phyloP scores from a whole-genome alignment of 2,113 vertebrate genomes.

The Nothoprocta perdicaria region DNA sequence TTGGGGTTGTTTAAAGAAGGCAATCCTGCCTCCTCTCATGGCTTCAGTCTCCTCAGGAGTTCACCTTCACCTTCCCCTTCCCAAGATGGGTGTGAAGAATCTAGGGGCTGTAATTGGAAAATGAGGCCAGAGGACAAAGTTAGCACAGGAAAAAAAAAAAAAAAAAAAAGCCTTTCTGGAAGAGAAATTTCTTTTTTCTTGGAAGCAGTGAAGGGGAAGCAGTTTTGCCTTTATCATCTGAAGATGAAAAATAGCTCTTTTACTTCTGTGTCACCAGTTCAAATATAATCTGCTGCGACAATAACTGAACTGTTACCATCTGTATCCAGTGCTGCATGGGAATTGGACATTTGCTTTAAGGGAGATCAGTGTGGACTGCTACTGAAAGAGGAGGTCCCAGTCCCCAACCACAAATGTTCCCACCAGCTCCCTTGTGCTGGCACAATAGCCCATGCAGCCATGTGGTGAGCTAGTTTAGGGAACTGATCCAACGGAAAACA shows the following conservation, averaged over 20 bases:
- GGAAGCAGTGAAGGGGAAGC: neutral
- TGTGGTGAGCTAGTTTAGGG: constrained; percentile 44
- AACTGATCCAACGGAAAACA: constrained; percentile 45
- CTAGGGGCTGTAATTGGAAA: neutral
- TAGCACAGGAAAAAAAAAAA: neutral
- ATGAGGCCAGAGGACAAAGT: neutral
- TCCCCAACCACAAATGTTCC: neutral
- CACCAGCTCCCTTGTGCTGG: constrained; percentile 8
- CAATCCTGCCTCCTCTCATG: neutral
- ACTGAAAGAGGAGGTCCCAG: constrained; percentile 6
- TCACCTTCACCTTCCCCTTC: neutral
- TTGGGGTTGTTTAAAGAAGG: neutral
- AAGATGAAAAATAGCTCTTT: neutral
- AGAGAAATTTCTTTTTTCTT: neutral
- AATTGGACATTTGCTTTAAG: neutral
- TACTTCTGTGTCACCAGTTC: neutral
- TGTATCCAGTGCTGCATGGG: neutral
- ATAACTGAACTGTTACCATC: neutral
- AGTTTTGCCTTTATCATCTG: neutral
- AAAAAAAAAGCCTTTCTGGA: neutral
- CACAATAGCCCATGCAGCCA: neutral
- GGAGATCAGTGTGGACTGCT: neutral
- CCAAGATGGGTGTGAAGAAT: neutral
- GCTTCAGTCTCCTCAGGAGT: neutral
- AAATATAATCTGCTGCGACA: neutral